Evolutionary conservation across 2,888 invertebrate genomes (phyloP), one percentile per base, ranked within the genome.

Genomic region (Lordiphosa andalusiaca): DNA sequence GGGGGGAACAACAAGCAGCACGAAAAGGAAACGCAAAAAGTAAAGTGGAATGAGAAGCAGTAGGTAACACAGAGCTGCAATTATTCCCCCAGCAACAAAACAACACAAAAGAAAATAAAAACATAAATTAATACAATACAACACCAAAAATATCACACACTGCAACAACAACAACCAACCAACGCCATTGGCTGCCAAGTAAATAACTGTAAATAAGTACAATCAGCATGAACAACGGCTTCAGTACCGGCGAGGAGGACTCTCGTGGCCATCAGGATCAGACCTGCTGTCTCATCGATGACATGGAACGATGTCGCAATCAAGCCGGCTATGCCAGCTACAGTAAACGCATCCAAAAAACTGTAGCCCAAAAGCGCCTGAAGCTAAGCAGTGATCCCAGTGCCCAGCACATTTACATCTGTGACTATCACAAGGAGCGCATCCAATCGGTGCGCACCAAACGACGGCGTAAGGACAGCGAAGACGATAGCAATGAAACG

Each of bases 331-430:
- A 89, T 91, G 98, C 98, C 74, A 96, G 97, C 42, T 98, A 98
- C 91, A 98, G 96, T 90, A 98, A 98, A 90, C 93, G 98, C 75
- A 97, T 98, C 84, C 98, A 98, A 90, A 98, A 98, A 90, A 98
- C 96, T 56, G 98, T 98, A 35, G 94, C 95, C 51, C 97, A 97
- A 87, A 93, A 96, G 85, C 93, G 96, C 84, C 93, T 98, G 39
- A 96, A 96, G 88, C 93, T 98, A 39, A 94, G 93, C 88, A 93
- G 96, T 77, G 98, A 98, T 90, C 93, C 92, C 73, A 91, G 92
- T 87, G 97, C 96, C 37, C 93, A 95, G 78, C 98, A 98, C 88
- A 96, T 95, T 80, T 98, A 98, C 89, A 98, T 98, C 84, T 98
- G 98, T 90, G 98, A 98, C 88, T 94, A 94, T 87, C 98, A 98